A percentile compares a stretch with the other conserved stretches of the same genome.
Conservation (phyloP, 2,113 vertebrate species). For the Fukomys damarensis region DNA sequence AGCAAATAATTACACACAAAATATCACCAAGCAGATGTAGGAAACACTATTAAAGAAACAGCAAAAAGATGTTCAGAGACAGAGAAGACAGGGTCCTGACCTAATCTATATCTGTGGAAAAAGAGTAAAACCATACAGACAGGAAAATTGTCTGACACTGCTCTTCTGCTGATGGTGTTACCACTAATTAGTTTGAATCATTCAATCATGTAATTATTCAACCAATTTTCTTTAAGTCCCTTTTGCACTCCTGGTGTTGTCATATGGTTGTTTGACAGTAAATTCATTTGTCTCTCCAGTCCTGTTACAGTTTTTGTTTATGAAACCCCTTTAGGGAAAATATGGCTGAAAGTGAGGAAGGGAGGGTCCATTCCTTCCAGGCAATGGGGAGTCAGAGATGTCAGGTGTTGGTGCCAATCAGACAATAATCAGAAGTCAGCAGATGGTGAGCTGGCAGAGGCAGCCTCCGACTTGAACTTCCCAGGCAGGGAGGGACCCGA, state of each 20-base stretch:
- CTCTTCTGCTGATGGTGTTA: background rate
- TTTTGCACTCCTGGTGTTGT: background rate
- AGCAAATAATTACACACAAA: background rate
- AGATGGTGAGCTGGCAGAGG: rapidly evolving
- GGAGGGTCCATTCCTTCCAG: background rate
- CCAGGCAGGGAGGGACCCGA: background rate
- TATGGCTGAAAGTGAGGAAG: background rate
- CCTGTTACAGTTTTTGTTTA: background rate
- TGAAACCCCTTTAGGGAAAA: background rate
- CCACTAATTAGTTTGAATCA: background rate
- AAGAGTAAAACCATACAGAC: background rate
- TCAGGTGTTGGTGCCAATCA: background rate
- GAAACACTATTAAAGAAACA: background rate
- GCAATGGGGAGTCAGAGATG: background rate
- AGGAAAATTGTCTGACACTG: background rate
- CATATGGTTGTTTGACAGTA: background rate
- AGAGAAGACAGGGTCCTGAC: background rate
- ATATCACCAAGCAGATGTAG: background rate
- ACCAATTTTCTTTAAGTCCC: background rate
- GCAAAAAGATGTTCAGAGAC: background rate
- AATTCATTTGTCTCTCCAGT: background rate
- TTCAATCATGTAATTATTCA: background rate
- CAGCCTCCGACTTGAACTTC: background rate
- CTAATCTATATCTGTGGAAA: background rate
- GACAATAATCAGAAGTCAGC: background rate